Base-by-base conservation (phyloP, 2,888 invertebrate species). In the Dicyrtomina minuta region DNA sequence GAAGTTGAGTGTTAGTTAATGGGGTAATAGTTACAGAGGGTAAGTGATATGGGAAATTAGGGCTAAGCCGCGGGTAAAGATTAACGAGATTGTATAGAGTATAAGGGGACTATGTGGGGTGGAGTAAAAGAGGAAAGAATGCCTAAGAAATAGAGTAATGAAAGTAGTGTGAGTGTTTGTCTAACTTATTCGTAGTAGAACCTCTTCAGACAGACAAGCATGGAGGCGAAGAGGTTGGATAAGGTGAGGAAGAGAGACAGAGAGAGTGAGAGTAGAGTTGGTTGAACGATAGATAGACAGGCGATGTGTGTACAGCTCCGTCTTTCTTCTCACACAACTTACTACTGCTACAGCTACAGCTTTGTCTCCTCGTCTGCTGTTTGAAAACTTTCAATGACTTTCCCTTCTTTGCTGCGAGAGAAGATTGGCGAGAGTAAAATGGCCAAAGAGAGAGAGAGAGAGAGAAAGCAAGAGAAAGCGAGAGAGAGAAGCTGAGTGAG, bases 401-500 rank as follows among this genome's bases (percentile, higher is more conserved):
- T n/a, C 4, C 33, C 33, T 33, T 33, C 33, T 33, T 3, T 33
- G 33, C 33, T 33, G 15, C 24, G 24, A 46, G 44, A 15, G 46
- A 17, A 24, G 43, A 26, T 26, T 27, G n/a, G 20, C 2, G 27
- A 56, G 26, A 56, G 26, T 56, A 26, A 56, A 33, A 56, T 26
- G 33, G 59, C 15, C 22, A 59, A 58, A 33, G 39, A 41, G 39
- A 58, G 41, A 58, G n/a, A 46, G 15, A 22, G 46, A 41, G 20
- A 56, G 56, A 56, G 56, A 56, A 12, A 17, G 58, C 15, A 22
- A 27, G 10, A 17, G 58, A 26, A 39, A 13, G n/a, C n/a, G n/a
- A 17, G 39, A 22, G 22, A 60, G 60, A 17, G 20, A 41, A 22
- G 20, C 20, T 49, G 39, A 49, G 62, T 49, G 61, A 62, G 49